phyloP scores from a whole-genome alignment of 2,113 vertebrate species.

The Donacobius atricapilla region DNA sequence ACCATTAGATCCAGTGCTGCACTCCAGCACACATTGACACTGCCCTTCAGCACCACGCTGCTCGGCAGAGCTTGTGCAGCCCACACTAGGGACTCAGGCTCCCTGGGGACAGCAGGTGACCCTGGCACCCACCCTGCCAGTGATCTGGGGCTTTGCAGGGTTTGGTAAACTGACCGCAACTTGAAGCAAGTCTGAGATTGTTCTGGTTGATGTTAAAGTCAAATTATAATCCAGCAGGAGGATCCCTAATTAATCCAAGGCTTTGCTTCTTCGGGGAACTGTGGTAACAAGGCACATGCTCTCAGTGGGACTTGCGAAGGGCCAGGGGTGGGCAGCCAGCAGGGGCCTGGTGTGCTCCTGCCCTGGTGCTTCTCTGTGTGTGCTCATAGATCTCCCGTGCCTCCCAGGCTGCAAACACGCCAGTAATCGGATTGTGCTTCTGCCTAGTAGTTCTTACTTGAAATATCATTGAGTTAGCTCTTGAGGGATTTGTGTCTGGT shows the following conservation, averaged over 20 bases:
- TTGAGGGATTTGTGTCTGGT: conserved; percentile 63
- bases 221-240: neutral
- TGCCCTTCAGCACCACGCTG: neutral
- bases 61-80: neutral
- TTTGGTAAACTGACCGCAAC: neutral
- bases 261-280: neutral
- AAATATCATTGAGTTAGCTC: conserved; percentile 50
- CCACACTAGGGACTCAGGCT: neutral
- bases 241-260: neutral
- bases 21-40: accelerated
- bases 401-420: neutral
- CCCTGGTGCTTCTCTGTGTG: neutral
- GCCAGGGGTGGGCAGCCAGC: neutral
- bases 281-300: neutral
- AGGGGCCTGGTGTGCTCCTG: neutral
- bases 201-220: neutral
- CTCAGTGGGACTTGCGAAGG: no score
- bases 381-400: neutral
- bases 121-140: neutral
- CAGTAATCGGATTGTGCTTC: neutral
- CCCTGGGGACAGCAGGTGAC: accelerated
- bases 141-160: accelerated
- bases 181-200: neutral
- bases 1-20: neutral
- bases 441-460: conserved; percentile 32